These are phyloP conservation scores for Papilio helenus DNA, from an alignment of 1,140 invertebrate species.

Conservation along the genomic window DNA sequence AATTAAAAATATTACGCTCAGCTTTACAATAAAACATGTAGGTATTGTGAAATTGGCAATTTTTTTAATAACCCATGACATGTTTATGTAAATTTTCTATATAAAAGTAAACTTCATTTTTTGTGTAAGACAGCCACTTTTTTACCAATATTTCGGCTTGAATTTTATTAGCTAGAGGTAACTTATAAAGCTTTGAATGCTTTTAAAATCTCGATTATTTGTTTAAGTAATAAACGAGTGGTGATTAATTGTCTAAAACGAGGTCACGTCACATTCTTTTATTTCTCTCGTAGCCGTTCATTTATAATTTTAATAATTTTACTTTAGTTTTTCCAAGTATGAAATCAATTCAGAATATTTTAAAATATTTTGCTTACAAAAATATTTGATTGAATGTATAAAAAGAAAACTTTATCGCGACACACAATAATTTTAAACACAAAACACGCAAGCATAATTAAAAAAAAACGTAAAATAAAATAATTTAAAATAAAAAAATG, in stretches of 20 bases:
- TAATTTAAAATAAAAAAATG: neutral
- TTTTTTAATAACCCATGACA: neutral
- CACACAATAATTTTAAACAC: neutral
- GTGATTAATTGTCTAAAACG: constrained; percentile 14
- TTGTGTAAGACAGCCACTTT: neutral
- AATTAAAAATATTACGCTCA: neutral
- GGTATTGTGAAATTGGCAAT: neutral
- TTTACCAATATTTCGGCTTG: neutral
- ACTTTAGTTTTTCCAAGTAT: neutral
- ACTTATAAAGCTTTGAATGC: neutral
- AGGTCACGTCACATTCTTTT: constrained; percentile 18
- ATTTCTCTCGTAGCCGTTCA: neutral
- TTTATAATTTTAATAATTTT: neutral
- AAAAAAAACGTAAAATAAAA: neutral
- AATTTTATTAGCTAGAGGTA: neutral
- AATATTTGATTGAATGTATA: neutral
- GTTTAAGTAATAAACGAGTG: neutral
- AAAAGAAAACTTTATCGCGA: neutral
- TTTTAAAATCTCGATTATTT: neutral
- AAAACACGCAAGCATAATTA: neutral
- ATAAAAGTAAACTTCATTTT: neutral
- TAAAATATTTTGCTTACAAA: neutral
- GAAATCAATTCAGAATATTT: neutral
- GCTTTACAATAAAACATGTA: neutral
- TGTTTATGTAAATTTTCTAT: constrained; percentile 1